Evolutionary conservation across 1,140 invertebrate genomes (phyloP), one percentile per base, ranked within the genome.

Genomic region (Drosophila melanica): DNA sequence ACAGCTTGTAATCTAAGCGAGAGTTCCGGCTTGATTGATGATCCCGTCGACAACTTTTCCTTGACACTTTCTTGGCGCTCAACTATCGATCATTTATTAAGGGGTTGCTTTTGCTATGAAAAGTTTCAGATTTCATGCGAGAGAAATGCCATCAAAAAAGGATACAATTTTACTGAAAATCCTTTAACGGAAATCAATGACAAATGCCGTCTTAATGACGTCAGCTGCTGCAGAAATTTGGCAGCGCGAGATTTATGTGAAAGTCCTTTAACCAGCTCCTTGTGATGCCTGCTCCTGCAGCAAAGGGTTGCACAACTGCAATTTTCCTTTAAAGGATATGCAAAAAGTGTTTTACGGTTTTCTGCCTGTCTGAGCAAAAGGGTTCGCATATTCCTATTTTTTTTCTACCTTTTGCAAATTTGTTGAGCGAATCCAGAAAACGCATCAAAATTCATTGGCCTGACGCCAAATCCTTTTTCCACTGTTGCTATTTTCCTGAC

Each of bases 311-410:
- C 45, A 48, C 57, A 20, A 55, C 41, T 54, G 50, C 48, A 45
- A 37, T 51, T 79, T 55, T 65, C 35, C 35, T 42, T 42, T 53
- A 39, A 39, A 51, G 44, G 20, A 47, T 68, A 69, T 81, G 79
- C 67, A 66, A 81, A 74, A 84, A 89, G 62, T 84, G 47, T 64
- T 85, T 87, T 74, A 84, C 79, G 82, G 76, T 70, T 82, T 89
- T 77, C 77, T 89, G 84, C 84, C 73, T 89, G 79, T 72, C 63
- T 84, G 73, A 59, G 79, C 84, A 79, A 87, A 89, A 75, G 79
- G 79, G 65, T 64, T 78, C 67, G 27, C 35, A 47, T 8, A 35
- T 35, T 27, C 27, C 4, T 27, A 10, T 33, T 42, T 51, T 12
- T 42, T 39, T 39, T n/a, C 3, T 18, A 14, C 11, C 33, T 27